A percentile compares a stretch with the other conserved stretches of the same genome.
These are phyloP conservation scores for Pyrrhia umbra DNA, from an alignment of 2,888 invertebrate species.

Conservation along the genomic window DNA sequence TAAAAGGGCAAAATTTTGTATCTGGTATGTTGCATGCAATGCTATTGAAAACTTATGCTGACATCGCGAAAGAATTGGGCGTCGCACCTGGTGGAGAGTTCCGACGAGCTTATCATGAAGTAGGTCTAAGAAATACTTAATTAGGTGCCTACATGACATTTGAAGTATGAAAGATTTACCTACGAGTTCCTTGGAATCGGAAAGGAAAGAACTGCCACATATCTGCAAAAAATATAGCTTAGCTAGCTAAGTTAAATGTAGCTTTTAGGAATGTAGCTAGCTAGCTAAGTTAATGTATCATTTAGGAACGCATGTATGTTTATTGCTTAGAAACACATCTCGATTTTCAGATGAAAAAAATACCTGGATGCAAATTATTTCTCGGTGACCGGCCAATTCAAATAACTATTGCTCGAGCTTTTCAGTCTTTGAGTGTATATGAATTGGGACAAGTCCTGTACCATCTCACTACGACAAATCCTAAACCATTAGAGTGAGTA, in stretches of 20 bases:
- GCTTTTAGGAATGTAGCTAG: too few relatives aligned
- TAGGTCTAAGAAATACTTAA: conserved; percentile 58
- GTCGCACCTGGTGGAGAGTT: conserved; percentile 88
- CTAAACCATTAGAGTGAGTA: conserved; percentile 84
- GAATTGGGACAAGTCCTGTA: conserved; percentile 86
- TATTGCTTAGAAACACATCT: background rate
- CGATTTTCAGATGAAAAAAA: conserved; percentile 83
- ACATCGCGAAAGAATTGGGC: conserved; percentile 85
- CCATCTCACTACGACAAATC: conserved; percentile 81
- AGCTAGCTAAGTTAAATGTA: too few relatives aligned
- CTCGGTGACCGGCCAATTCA: conserved; percentile 87
- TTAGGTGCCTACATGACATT: too few relatives aligned
- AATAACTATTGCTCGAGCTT: conserved; percentile 86
- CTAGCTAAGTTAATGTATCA: too few relatives aligned
- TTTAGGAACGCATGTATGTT: too few relatives aligned
- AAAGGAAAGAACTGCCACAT: too few relatives aligned
- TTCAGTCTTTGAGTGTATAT: conserved; percentile 82
- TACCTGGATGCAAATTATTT: conserved; percentile 86
- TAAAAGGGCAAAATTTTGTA: conserved; percentile 84
- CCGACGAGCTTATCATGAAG: conserved; percentile 87
- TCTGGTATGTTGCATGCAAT: conserved; percentile 87
- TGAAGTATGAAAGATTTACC: too few relatives aligned
- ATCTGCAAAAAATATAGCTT: too few relatives aligned
- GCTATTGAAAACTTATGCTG: conserved; percentile 86
- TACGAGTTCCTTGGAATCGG: too few relatives aligned